phyloP scores from a whole-genome alignment of 2,113 vertebrate genomes.

The Peromyscus californicus region DNA sequence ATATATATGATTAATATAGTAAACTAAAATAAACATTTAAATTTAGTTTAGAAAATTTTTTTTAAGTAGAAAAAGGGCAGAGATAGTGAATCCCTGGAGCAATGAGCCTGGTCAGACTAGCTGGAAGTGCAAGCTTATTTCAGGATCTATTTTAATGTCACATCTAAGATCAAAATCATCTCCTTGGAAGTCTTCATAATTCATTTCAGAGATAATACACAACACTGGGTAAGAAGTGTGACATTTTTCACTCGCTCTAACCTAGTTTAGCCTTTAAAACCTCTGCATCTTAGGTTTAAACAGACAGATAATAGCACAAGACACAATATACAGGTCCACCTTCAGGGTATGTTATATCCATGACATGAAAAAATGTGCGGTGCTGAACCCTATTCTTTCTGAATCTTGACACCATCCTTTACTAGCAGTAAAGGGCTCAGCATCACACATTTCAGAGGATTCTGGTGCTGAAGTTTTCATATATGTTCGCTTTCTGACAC shows the following conservation, averaged over 20 bases:
- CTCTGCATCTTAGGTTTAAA: background rate
- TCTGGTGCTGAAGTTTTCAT: background rate
- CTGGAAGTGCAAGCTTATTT: background rate
- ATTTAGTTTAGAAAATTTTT: background rate
- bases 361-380: background rate
- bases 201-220: background rate
- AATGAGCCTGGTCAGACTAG: background rate
- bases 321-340: background rate
- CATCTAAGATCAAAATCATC: background rate
- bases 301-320: background rate
- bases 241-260: background rate
- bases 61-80: background rate
- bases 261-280: slow-evolving; percentile 1
- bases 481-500: background rate
- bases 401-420: background rate
- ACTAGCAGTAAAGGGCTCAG: background rate
- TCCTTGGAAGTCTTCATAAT: background rate
- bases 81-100: background rate
- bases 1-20: background rate
- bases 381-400: background rate
- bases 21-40: background rate
- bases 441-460: background rate
- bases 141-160: background rate
- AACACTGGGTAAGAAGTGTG: slow-evolving; percentile 15
- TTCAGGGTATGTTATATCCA: too few species aligned